phyloP scores from a whole-genome alignment of 2,888 invertebrate genomes.

The Cybosia mesomella region DNA sequence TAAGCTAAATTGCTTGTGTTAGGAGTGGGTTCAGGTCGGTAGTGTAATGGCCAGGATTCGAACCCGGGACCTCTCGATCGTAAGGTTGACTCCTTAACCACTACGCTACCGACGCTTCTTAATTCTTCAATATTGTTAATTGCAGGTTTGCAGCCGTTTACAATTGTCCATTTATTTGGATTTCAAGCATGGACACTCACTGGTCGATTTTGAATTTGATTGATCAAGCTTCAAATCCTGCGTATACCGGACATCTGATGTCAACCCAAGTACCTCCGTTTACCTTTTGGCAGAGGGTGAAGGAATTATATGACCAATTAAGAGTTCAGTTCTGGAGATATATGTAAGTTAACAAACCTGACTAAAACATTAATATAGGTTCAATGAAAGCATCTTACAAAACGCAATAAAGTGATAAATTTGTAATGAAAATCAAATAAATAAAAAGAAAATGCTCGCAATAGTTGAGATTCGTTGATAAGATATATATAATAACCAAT shows the following conservation, averaged over 20 bases:
- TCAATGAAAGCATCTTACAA: no score
- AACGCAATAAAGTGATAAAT: no score
- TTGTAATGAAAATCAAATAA: no score
- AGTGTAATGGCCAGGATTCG: no score
- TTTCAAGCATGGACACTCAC: slow-evolving; percentile 51
- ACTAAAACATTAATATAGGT: background rate
- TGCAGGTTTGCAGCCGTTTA: slow-evolving; percentile 55
- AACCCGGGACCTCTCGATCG: no score
- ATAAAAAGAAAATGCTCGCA: no score
- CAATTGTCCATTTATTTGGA: slow-evolving; percentile 60
- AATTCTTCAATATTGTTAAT: slow-evolving; percentile 18
- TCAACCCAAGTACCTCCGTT: slow-evolving; percentile 38
- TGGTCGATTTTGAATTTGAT: slow-evolving; percentile 49
- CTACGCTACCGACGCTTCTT: no score
- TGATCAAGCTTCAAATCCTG: slow-evolving; percentile 54
- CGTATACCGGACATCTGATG: slow-evolving; percentile 40
- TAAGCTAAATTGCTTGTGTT: no score
- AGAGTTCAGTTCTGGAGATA: slow-evolving; percentile 17
- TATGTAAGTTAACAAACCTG: slow-evolving; percentile 21
- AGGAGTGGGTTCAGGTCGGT: no score
- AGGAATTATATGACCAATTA: slow-evolving; percentile 30
- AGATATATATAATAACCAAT: no score
- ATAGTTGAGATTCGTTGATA: no score
- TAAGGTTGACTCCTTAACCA: no score
- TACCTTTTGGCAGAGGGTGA: slow-evolving; percentile 32